Base-by-base conservation (phyloP, 2,113 vertebrate species). In the Amblyopsis rosae region DNA sequence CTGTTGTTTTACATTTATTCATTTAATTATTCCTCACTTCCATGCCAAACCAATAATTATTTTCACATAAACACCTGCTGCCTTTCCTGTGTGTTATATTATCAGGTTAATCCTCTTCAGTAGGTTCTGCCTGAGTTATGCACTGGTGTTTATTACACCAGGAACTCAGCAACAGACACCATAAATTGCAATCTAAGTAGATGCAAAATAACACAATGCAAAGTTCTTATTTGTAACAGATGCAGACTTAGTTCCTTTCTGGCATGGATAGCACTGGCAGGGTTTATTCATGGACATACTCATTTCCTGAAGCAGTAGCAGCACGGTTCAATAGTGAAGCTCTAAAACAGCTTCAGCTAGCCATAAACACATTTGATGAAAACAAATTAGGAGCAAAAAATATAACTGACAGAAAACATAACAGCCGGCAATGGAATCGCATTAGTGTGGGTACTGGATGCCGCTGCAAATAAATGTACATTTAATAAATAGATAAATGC, bases 1-100 rank as follows among this genome's bases (percentile, higher is more conserved):
- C 87, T 90, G 84, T 88, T 91, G 87, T 92, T 92, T 91, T 91
- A 92, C 90, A 92, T 93, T 91, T 90, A 92, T 91, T 92, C 87
- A 91, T 91, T 91, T 90, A 88, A 91, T 92, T 90, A 90, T 90
- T 89, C 79, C 79, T 84, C 83, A 79, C 70, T 86, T 88, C 85
- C 76, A 84, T 91, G 91, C 92, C 90, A 90, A 91, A 88, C 51
- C 70, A 77, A 66, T 90, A 89, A 91, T 91, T 87, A 91, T 91
- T 86, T 87, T 84, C 79, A 83, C 83, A 91, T 87, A 79, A 90
- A 84, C 90, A 93, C 92, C 92, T 93, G 89, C 90, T 86, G 84
- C 89, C 76, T 86, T 70, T 81, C 85, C 86, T 71, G 59, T 70
- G 67, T 75, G 82, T 75, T 62, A 51, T 79, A 86, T 78, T 84